These are phyloP conservation scores for Octonoba sinensis DNA, from an alignment of 2,888 invertebrate species.

Conservation along the genomic window DNA sequence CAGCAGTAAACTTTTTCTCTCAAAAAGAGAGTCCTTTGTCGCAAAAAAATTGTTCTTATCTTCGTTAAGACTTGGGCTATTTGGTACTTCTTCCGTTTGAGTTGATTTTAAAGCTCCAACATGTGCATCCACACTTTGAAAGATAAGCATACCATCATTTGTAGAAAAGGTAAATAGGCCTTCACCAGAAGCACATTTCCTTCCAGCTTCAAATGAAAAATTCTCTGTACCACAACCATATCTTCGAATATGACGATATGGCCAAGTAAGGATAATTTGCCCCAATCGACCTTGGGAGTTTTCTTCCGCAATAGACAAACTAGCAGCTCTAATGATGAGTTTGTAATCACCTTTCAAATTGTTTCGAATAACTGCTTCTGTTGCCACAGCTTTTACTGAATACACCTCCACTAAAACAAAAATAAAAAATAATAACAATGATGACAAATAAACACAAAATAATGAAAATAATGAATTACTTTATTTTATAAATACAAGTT, in stretches of 20 bases:
- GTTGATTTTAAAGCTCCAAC: slow-evolving; percentile 55
- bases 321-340: slow-evolving; percentile 64
- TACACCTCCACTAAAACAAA: slow-evolving; percentile 65
- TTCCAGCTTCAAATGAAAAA: slow-evolving; percentile 69
- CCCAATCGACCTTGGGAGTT: slow-evolving; percentile 33
- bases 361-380: slow-evolving; percentile 66
- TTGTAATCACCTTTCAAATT: slow-evolving; percentile 64
- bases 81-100: slow-evolving; percentile 33
- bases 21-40: slow-evolving; percentile 29
- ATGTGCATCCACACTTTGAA: slow-evolving; percentile 61
- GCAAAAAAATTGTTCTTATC: slow-evolving; percentile 35
- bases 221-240: slow-evolving; percentile 68
- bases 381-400: slow-evolving; percentile 65
- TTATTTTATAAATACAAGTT: not conserved
- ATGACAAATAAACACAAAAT: not conserved
- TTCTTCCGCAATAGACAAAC: slow-evolving; percentile 63
- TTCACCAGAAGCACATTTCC: slow-evolving; percentile 69
- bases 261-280: slow-evolving; percentile 68
- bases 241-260: slow-evolving; percentile 68
- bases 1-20: not conserved
- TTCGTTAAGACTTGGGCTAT: slow-evolving; percentile 31
- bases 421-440: not conserved
- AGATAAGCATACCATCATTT: slow-evolving; percentile 54
- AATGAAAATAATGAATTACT: not conserved
- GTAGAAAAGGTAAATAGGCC: slow-evolving; percentile 67